phyloP scores from a whole-genome alignment of 2,888 invertebrate genomes.

The Macrophya alboannulata region DNA sequence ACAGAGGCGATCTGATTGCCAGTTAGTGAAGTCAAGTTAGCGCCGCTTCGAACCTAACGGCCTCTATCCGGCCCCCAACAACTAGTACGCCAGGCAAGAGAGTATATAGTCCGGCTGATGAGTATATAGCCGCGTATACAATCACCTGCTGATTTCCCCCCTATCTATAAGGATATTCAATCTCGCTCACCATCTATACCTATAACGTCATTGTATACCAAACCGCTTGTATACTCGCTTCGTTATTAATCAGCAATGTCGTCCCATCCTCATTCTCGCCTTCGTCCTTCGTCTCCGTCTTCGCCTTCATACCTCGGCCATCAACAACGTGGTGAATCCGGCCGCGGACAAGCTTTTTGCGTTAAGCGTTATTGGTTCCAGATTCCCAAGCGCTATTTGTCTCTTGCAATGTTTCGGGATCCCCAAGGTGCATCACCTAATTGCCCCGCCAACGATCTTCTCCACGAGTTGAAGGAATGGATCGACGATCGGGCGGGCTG shows the following conservation, averaged over 20 bases:
- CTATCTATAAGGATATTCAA: slow-evolving; percentile 25
- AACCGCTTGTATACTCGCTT: neutral
- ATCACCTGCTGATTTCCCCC: slow-evolving; percentile 38
- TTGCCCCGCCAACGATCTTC: slow-evolving; percentile 69
- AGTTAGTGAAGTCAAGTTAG: slow-evolving; percentile 75
- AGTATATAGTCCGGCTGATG: slow-evolving; percentile 19
- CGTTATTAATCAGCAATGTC: slow-evolving; percentile 25
- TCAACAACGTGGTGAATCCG: neutral
- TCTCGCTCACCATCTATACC: neutral
- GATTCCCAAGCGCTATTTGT: slow-evolving; percentile 61
- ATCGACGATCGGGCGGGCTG: neutral
- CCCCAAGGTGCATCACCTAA: slow-evolving; percentile 71
- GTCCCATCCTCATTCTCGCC: neutral
- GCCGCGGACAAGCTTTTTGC: neutral
- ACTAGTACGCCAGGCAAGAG: neutral
- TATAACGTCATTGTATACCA: neutral
- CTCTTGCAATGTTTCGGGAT: slow-evolving; percentile 63
- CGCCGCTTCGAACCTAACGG: slow-evolving; percentile 71
- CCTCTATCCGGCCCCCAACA: slow-evolving; percentile 48
- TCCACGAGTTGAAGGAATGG: slow-evolving; percentile 6
- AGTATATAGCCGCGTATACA: slow-evolving; percentile 32
- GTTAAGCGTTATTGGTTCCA: slow-evolving; percentile 49
- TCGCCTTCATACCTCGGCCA: neutral
- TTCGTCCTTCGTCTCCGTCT: neutral
- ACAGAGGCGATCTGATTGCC: slow-evolving; percentile 78